These are phyloP conservation scores for Sebastes kiyomatsui DNA, from an alignment of 2,797 vertebrate genomes.

Conservation along the genomic window DNA sequence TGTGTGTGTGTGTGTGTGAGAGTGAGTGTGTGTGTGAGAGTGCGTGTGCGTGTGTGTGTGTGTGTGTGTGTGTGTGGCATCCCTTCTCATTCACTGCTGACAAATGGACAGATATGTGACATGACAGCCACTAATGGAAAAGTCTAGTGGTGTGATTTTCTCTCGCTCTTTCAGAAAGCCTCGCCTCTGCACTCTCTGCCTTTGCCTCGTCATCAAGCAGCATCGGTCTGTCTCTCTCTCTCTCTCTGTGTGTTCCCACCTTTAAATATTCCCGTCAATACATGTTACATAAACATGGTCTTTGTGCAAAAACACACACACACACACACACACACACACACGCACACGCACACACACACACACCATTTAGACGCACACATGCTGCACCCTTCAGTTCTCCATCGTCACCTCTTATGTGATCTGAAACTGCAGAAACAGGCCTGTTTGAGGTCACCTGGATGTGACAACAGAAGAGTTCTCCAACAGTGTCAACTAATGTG, in stretches of 20 bases:
- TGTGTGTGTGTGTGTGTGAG: background rate
- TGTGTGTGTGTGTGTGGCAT: background rate
- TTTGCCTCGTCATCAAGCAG: background rate
- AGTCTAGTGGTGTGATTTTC: constrained; percentile 18
- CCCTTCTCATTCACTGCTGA: background rate
- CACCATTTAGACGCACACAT: background rate
- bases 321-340: background rate
- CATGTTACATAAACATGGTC: background rate
- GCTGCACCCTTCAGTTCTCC: rapidly evolving
- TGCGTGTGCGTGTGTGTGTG: background rate
- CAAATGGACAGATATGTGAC: constrained; percentile 22
- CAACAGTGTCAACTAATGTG: background rate
- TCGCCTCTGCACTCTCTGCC: background rate
- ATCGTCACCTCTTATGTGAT: background rate
- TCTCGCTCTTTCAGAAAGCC: background rate
- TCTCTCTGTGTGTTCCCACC: background rate
- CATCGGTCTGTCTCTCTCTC: background rate
- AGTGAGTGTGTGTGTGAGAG: background rate
- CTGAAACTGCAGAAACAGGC: no score
- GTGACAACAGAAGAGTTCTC: background rate
- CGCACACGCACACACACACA: background rate
- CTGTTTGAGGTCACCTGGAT: background rate
- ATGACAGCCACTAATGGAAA: constrained; percentile 37
- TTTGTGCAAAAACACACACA: background rate
- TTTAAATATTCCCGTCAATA: background rate